Conservation (phyloP, 2,888 invertebrate species). For the Branchipolynoe longqiensis region DNA sequence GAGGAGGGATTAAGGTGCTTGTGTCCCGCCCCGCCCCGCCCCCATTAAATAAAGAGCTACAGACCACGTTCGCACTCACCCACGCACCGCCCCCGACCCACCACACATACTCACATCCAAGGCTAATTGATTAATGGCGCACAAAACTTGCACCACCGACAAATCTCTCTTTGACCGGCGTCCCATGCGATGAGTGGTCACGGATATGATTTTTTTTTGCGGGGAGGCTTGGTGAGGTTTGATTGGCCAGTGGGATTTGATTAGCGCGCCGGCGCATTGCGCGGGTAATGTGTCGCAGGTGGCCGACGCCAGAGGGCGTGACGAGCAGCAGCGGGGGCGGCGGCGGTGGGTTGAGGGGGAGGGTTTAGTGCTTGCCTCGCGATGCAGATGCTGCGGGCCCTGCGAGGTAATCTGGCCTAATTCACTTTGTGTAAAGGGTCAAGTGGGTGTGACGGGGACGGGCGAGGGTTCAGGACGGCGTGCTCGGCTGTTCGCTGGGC, state of each 20-base stretch:
- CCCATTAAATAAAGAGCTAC: conserved; percentile 40
- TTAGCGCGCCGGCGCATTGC: neutral
- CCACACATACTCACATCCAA: neutral
- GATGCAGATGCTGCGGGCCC: neutral
- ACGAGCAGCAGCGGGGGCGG: neutral
- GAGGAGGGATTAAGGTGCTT: conserved; percentile 32
- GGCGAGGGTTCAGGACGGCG: neutral
- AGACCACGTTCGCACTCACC: neutral
- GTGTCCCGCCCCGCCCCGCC: conserved; percentile 6
- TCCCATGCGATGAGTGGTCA: conserved; percentile 19
- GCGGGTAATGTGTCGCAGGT: conserved; percentile 51
- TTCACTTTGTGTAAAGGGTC: conserved; percentile 54
- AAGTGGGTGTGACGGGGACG: conserved; percentile 45
- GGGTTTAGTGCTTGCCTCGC: conserved; percentile 40
- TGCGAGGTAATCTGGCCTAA: conserved; percentile 44
- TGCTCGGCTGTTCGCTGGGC: neutral
- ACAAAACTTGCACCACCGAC: too few relatives aligned
- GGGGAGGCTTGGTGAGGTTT: conserved; percentile 33
- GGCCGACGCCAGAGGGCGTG: conserved; percentile 49
- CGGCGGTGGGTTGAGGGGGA: too few relatives aligned
- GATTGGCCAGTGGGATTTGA: conserved; percentile 6
- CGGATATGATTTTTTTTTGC: conserved; percentile 56
- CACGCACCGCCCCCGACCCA: neutral
- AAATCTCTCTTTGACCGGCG: conserved; percentile 48
- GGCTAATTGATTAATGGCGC: conserved; percentile 48